Percentiles rank a stretch among this genome's conserved stretches.
Evolutionary conservation across 2,888 invertebrate species (phyloP).

Genomic region (Leptura quadrifasciata): DNA sequence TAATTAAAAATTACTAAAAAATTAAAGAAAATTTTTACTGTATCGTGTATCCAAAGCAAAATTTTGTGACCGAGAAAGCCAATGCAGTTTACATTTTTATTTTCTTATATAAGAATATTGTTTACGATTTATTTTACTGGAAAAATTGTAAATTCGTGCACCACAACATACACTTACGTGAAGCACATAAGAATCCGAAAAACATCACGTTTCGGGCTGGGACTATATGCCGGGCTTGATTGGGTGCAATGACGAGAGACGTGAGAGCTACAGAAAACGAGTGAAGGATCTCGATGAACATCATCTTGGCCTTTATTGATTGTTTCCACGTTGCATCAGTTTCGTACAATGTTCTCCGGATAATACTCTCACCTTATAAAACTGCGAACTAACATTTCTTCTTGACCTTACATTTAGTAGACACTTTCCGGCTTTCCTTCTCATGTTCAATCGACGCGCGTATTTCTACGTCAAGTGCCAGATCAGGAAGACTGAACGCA

Average conservation of each 20-base stretch:
- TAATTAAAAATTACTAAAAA: too few relatives aligned
- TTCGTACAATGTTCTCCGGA: conserved; percentile 20
- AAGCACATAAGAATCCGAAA: background rate
- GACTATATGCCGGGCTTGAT: background rate
- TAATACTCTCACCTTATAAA: conserved; percentile 25
- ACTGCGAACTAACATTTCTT: conserved; percentile 11
- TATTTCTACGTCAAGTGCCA: background rate
- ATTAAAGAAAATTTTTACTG: too few relatives aligned
- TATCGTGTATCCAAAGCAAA: too few relatives aligned
- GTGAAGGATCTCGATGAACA: conserved; percentile 27
- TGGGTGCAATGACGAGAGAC: conserved; percentile 23
- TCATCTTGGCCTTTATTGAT: conserved; percentile 34
- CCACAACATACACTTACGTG: background rate
- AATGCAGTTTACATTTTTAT: too few relatives aligned
- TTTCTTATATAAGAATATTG: too few relatives aligned
- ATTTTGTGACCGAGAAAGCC: too few relatives aligned
- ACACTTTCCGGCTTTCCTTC: background rate
- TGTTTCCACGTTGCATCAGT: conserved; percentile 9
- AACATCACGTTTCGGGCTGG: background rate
- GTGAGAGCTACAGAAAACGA: conserved; percentile 8
- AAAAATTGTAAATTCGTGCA: too few relatives aligned
- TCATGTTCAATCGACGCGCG: background rate
- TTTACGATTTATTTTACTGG: too few relatives aligned
- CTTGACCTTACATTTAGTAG: background rate
- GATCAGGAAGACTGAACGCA: too few relatives aligned